Base-by-base conservation (phyloP, 2,797 vertebrate species). In the Ctenosaura bakeri region DNA sequence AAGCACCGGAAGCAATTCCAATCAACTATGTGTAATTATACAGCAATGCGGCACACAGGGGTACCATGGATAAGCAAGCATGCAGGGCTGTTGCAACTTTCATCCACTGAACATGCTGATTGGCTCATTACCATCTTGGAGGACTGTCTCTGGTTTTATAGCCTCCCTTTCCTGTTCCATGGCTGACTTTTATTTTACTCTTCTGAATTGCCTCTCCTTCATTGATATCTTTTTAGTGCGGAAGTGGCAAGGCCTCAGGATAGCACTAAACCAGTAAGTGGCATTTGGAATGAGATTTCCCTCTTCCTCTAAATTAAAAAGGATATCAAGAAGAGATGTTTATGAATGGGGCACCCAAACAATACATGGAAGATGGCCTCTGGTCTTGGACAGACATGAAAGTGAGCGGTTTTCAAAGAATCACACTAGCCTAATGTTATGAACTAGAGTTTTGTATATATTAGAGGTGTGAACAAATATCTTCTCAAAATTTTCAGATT, bases 11-110 rank as follows among this genome's bases (percentile, higher is more conserved):
- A 91, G 54, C 0, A 0, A 93, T 93, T 1, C 0, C 92, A 83
- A 77, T 93, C 92, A 93, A 80, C 92, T 4, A 0, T 90, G 84
- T 81, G 91, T 90, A 93, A 93, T 91, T 90, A 94, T 88, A 50
- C 83, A 0, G 0, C 24, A 9, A 89, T 56, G 92, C 91, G 81
- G 92, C 89, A 91, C 87, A 50, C 86, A 35, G 85, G 84, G 83
- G 90, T 94, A 88, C 91, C 82, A 59, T 82, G 76, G n/a, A 52
- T 6, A 29, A 29, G 24, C 71, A 35, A 91, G 32, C 0, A 0
- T 1, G 64, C 64, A 89, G 64, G 85, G 35, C n/a, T 88, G 42
- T 9, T 64, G 56, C 83, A 77, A 22, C 35, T 0, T 2, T 29
- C 13, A 0, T 77, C 64, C 20, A 20, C 6, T 32, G 56, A 35